These are phyloP conservation scores for Eretmochelys imbricata DNA, from an alignment of 2,113 vertebrate species.

Conservation along the genomic window DNA sequence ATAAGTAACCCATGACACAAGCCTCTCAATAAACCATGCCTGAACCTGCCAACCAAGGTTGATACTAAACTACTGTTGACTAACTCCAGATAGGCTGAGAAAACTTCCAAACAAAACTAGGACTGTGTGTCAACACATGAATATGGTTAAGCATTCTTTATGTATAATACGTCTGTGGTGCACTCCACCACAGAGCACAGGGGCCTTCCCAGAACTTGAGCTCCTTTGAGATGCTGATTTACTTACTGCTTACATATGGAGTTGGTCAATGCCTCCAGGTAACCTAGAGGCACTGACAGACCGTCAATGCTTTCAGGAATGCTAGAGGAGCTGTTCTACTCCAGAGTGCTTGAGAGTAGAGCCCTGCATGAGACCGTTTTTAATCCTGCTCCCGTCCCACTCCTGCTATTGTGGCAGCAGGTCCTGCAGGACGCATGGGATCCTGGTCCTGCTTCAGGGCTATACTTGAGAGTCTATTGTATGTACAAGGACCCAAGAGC, in stretches of 20 bases:
- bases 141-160: not conserved
- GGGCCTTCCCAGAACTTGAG: not conserved
- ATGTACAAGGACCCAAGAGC: not conserved
- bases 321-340: not conserved
- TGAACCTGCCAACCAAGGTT: not conserved
- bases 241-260: not conserved
- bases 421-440: not conserved
- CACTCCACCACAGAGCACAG: not conserved
- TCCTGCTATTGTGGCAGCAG: too few relatives aligned
- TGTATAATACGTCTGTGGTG: not conserved
- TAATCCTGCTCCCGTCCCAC: too few relatives aligned
- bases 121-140: accelerated
- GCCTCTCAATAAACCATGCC: not conserved
- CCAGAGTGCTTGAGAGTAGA: not conserved
- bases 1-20: not conserved
- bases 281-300: not conserved
- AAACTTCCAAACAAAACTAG: not conserved
- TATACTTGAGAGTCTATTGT: not conserved
- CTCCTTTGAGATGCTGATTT: not conserved
- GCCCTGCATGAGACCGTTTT: too few relatives aligned
- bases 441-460: not conserved
- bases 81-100: accelerated
- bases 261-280: not conserved
- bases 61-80: not conserved
- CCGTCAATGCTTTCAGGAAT: not conserved